Conservation (phyloP, 2,888 invertebrate genomes). For the Ypsolopha sequella region DNA sequence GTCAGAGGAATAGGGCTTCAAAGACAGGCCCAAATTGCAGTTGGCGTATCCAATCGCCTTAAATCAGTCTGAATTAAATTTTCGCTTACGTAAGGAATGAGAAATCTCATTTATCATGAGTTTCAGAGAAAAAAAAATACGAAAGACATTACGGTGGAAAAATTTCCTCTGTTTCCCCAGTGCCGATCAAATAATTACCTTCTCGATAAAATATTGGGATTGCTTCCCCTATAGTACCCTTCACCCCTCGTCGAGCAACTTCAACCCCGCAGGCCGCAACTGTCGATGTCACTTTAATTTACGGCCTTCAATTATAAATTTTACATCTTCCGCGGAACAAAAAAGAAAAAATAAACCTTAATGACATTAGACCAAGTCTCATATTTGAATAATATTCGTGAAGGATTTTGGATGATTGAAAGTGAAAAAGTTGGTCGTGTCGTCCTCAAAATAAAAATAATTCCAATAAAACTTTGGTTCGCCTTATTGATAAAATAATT, state of each 20-base stretch:
- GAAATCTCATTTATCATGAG: neutral
- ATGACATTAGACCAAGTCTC: neutral
- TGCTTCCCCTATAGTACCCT: neutral
- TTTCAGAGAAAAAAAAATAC: constrained; percentile 21
- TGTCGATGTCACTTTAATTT: constrained; percentile 72
- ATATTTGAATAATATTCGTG: neutral
- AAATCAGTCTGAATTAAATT: too few relatives aligned
- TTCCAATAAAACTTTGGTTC: too few relatives aligned
- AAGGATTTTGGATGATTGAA: constrained; percentile 11
- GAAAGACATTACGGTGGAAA: constrained; percentile 30
- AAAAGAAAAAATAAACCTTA: constrained; percentile 6
- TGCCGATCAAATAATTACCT: constrained; percentile 62
- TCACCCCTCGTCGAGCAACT: constrained; percentile 20
- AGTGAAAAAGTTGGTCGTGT: constrained; percentile 9
- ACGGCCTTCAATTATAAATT: constrained; percentile 68
- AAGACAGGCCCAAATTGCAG: too few relatives aligned
- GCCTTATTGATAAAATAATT: too few relatives aligned
- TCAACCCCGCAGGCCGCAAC: constrained; percentile 50
- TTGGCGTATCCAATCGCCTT: too few relatives aligned
- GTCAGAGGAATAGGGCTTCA: too few relatives aligned
- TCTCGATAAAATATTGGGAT: constrained; percentile 61
- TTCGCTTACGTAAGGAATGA: neutral
- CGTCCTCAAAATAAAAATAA: too few relatives aligned
- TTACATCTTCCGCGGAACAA: constrained; percentile 32
- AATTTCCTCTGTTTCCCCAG: constrained; percentile 31